Base-by-base conservation (phyloP, 2,888 invertebrate genomes). In the Pyrocoelia pectoralis region DNA sequence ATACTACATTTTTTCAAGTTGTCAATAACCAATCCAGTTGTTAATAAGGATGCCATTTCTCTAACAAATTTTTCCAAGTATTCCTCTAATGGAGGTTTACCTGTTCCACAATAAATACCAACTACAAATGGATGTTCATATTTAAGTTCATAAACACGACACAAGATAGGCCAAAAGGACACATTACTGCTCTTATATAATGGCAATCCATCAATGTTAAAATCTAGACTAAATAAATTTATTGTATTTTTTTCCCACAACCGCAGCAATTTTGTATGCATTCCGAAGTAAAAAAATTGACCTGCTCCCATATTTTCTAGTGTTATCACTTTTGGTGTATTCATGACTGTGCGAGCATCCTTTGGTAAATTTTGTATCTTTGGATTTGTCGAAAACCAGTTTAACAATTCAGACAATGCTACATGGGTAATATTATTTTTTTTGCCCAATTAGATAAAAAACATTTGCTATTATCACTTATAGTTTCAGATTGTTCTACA, bases 41-140 rank as follows among this genome's bases (percentile, higher is more conserved):
- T n/a, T n/a, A n/a, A n/a, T n/a, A n/a, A 40, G 6, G 13, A 4
- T 40, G 5, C 13, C 13, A 40, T 6, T 6, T 40, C 69, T 38
- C n/a, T 43, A 28, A 72, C 49, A 63, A 70, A 70, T 41, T 71
- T 53, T 46, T 69, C 52, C 17, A 70, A 62, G 66, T 59, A 72
- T 17, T 55, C 19, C 46, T 60, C 38, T 28, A 68, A 29, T 33
- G 68, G 69, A 53, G 69, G 69, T 60, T 71, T 54, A 13, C 17
- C 1, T 17, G 9, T 1, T 1, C 54, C 40, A 19, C 14, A 41
- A 54, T 12, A 41, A 41, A 54, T n/a, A 8, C 9, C 12, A 8
- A 41, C 41, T 19, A 8, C 6, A 24, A 41, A 54, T 10, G 24
- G 40, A 13, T 4, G n/a, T 12, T 40, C 40, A n/a, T n/a, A n/a